These are phyloP conservation scores for Acrobasis repandana DNA, from an alignment of 2,888 invertebrate genomes.

Conservation along the genomic window DNA sequence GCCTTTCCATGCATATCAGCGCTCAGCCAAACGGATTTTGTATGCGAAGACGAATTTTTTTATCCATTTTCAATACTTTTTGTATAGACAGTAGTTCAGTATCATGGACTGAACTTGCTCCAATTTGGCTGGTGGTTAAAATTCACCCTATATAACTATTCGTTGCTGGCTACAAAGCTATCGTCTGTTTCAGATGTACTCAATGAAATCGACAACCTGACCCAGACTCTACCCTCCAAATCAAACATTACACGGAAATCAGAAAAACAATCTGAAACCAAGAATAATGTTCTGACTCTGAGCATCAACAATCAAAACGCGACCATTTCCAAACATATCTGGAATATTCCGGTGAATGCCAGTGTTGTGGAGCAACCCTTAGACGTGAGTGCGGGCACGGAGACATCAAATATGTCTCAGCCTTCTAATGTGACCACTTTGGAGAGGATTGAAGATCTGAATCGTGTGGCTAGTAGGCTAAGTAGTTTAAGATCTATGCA, in stretches of 20 bases:
- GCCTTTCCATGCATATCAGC: no score
- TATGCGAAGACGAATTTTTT: no score
- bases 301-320: slow-evolving; percentile 48
- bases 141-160: not conserved
- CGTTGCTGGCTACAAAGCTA: slow-evolving; percentile 12
- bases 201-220: slow-evolving; percentile 67
- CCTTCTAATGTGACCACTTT: slow-evolving; percentile 66
- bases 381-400: slow-evolving; percentile 40
- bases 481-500: slow-evolving; percentile 58
- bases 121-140: no score
- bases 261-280: slow-evolving; percentile 23
- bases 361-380: slow-evolving; percentile 39
- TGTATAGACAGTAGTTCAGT: no score
- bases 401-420: slow-evolving; percentile 45
- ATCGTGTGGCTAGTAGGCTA: slow-evolving; percentile 68
- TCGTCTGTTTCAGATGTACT: slow-evolving; percentile 61
- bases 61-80: no score
- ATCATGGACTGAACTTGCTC: no score
- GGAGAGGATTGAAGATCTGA: slow-evolving; percentile 72
- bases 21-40: no score
- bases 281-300: slow-evolving; percentile 43
- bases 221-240: slow-evolving; percentile 45
- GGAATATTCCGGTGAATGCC: slow-evolving; percentile 55
- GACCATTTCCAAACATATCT: slow-evolving; percentile 47
- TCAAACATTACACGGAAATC: slow-evolving; percentile 29